Evolutionary conservation across 1,140 invertebrate genomes (phyloP).

Genomic region (Zaprionus vittiger): DNA sequence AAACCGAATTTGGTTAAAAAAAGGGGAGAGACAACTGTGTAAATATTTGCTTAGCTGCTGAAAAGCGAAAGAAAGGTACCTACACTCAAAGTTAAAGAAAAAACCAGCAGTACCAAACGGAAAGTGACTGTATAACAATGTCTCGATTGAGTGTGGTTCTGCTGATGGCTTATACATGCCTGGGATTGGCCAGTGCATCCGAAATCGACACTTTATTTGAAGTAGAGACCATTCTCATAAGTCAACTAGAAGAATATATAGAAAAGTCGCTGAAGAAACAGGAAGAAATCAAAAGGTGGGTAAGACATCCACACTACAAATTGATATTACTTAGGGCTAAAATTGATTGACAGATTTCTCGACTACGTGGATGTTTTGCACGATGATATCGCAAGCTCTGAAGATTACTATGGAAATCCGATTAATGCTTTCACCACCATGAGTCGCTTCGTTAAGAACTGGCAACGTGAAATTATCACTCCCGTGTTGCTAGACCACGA

Average conservation of each 20-base stretch:
- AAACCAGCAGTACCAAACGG: conserved; percentile 34
- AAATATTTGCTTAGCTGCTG: conserved; percentile 52
- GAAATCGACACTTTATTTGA: conserved; percentile 30
- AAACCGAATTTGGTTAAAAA: neutral
- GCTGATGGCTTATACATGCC: neutral
- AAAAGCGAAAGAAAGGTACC: neutral
- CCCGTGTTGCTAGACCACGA: conserved; percentile 21
- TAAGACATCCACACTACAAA: neutral
- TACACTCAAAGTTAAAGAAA: neutral
- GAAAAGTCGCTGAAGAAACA: conserved; percentile 30
- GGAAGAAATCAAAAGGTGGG: conserved; percentile 43
- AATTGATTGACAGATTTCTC: conserved; percentile 46
- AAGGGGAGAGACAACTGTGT: conserved; percentile 45
- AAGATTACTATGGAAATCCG: conserved; percentile 62
- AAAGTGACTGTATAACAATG: conserved; percentile 46
- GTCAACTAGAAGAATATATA: conserved; percentile 54
- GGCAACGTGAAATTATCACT: conserved; percentile 89
- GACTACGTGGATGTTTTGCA: conserved; percentile 38
- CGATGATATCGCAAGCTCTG: conserved; percentile 4
- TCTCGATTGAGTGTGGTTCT: conserved; percentile 10
- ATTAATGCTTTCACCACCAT: conserved; percentile 86
- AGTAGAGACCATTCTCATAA: conserved; percentile 36
- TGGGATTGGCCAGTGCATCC: conserved; percentile 18
- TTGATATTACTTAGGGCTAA: neutral
- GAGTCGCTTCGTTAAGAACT: conserved; percentile 95